Evolutionary conservation across 2,888 invertebrate genomes (phyloP).

Genomic region (Chironomus tentans): DNA sequence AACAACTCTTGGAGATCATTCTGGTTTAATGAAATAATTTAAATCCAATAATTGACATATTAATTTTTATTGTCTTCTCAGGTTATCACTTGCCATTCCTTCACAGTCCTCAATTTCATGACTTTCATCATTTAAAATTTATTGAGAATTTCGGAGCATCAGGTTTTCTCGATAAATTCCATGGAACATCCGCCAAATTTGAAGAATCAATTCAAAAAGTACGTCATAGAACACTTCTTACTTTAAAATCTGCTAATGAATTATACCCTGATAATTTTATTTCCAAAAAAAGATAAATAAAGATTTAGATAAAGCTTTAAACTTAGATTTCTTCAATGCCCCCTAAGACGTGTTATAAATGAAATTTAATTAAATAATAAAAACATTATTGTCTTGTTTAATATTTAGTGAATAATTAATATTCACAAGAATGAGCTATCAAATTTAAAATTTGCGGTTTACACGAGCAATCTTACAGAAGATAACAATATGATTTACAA

Average conservation of each 20-base stretch:
- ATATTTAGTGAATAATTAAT: no score
- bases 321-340: no score
- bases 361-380: no score
- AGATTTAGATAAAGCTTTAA: no score
- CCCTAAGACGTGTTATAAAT: no score
- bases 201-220: neutral
- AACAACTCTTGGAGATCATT: neutral
- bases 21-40: neutral
- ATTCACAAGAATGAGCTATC: no score
- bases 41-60: neutral
- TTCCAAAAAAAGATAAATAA: no score
- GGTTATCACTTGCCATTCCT: constrained; percentile 14
- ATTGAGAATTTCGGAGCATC: neutral
- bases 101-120: constrained; percentile 9
- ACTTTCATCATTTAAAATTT: constrained; percentile 21
- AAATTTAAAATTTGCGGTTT: no score
- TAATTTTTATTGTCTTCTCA: neutral
- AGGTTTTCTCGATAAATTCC: neutral
- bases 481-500: no score
- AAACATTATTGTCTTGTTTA: no score
- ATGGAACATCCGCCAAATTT: neutral
- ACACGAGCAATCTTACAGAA: no score
- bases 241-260: neutral
- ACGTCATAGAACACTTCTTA: neutral
- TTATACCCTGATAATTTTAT: neutral